phyloP scores from a whole-genome alignment of 1,140 invertebrate genomes.

The Drosophila nebulosa region DNA sequence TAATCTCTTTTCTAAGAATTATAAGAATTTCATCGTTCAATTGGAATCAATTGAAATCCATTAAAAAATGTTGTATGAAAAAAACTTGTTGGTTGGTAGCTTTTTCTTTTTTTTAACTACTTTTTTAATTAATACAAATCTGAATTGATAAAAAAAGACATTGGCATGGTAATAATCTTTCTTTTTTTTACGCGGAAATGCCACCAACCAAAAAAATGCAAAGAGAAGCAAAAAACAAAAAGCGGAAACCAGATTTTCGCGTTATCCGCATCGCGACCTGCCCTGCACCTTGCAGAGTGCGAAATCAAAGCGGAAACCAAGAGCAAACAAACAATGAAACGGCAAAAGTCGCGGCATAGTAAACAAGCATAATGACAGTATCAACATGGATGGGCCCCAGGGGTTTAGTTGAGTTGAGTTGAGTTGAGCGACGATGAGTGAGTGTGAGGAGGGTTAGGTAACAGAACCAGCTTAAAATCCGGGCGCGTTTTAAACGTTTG shows the following conservation, averaged over 20 bases:
- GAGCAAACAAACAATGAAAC: slow-evolving; percentile 47
- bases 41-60: not conserved
- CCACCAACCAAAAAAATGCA: not conserved
- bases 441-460: not conserved
- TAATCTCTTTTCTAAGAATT: not conserved
- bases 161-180: not conserved
- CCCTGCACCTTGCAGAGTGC: slow-evolving; percentile 16
- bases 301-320: slow-evolving; percentile 63
- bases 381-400: slow-evolving; percentile 43
- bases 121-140: slow-evolving; percentile 45
- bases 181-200: not conserved
- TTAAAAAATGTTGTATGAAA: slow-evolving; percentile 3
- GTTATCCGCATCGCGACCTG: not conserved
- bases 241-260: slow-evolving; percentile 3
- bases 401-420: not conserved
- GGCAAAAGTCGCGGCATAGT: slow-evolving; percentile 74
- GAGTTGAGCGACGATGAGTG: too few species aligned
- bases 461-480: slow-evolving; percentile 56
- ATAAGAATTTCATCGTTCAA: not conserved
- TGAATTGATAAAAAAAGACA: slow-evolving; percentile 11
- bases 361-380: slow-evolving; percentile 75
- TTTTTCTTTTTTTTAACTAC: not conserved
- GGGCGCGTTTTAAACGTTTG: slow-evolving; percentile 64
- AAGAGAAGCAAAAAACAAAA: not conserved
- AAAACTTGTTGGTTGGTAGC: not conserved